Percentiles rank a stretch among this genome's conserved stretches.
Evolutionary conservation across 2,888 invertebrate species (phyloP).

Genomic region (Lamellibrachia satsuma): DNA sequence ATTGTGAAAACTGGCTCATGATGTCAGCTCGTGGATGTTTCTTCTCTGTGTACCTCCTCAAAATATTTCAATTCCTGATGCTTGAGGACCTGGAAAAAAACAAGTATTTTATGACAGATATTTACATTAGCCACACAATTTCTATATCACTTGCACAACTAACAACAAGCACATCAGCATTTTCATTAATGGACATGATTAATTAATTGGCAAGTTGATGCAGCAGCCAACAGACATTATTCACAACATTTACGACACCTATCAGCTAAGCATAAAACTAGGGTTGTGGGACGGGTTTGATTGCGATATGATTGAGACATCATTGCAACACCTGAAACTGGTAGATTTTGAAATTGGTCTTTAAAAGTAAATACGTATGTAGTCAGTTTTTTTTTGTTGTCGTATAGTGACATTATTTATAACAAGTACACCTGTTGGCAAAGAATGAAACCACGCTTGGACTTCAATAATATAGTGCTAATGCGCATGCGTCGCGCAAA

Average conservation of each 20-base stretch:
- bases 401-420: no score
- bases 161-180: background rate
- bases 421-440: no score
- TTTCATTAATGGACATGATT: background rate
- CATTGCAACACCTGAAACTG: no score
- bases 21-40: background rate
- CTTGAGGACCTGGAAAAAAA: background rate
- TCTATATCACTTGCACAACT: background rate
- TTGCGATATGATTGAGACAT: no score
- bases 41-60: background rate
- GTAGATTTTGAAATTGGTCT: no score
- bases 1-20: background rate
- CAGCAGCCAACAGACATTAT: background rate
- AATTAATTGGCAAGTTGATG: background rate
- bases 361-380: no score
- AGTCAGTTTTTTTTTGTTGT: no score
- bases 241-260: background rate
- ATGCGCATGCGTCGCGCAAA: no score
- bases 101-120: background rate
- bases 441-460: no score
- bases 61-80: background rate
- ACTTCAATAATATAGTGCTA: no score
- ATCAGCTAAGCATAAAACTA: background rate
- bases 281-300: no score
- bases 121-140: background rate